phyloP scores from a whole-genome alignment of 64 coral and sea anemone species.

The Actinia tenebrosa region DNA sequence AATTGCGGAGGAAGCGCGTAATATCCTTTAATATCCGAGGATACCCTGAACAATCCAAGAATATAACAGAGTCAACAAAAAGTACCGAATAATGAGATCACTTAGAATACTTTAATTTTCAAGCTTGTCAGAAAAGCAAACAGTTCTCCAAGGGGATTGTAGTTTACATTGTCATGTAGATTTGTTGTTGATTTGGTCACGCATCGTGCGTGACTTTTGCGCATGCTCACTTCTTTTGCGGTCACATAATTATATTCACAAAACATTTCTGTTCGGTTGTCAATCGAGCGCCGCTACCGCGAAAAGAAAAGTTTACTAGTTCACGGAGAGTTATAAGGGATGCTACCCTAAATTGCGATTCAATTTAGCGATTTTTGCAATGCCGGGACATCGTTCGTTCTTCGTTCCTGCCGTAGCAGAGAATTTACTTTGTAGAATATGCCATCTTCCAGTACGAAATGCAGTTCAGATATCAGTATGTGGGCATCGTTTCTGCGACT shows the following conservation, averaged over 20 bases:
- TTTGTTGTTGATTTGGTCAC: conserved; percentile 53
- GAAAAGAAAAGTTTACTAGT: background rate
- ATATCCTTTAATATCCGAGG: background rate
- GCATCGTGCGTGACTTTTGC: conserved; percentile 22
- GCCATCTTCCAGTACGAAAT: conserved; percentile 83
- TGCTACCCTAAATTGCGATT: background rate
- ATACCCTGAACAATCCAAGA: background rate
- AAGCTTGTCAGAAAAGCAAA: background rate
- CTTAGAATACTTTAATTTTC: background rate
- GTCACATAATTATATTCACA: conserved; percentile 41
- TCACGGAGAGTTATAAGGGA: background rate
- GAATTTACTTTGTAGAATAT: conserved; percentile 87
- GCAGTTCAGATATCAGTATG: conserved; percentile 88
- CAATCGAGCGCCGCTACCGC: conserved; percentile 1
- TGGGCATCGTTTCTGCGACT: conserved; percentile 91
- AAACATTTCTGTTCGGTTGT: background rate
- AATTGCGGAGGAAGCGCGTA: background rate
- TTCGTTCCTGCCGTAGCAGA: conserved; percentile 85
- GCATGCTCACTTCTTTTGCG: conserved; percentile 45
- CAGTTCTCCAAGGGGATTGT: background rate
- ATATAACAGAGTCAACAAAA: background rate
- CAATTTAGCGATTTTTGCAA: conserved; percentile 9
- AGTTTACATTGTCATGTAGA: conserved; percentile 29
- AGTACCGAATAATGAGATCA: background rate
- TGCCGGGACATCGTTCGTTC: conserved; percentile 69